A percentile compares a stretch with the other conserved stretches of the same genome.
phyloP scores from a whole-genome alignment of 2,797 vertebrate species.

The Lutjanus argentimaculatus region DNA sequence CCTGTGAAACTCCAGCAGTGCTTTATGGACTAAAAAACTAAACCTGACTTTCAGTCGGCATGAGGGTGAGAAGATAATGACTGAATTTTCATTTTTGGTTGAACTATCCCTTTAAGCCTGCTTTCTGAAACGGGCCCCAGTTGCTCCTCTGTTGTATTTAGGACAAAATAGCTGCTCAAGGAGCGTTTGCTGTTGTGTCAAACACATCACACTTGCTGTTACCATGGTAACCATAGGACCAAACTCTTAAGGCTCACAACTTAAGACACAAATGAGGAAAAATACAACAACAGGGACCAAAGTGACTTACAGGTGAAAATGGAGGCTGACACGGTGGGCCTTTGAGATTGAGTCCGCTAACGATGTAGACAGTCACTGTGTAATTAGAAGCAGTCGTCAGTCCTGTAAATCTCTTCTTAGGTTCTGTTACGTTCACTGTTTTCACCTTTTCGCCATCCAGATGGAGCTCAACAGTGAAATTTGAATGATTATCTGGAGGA shows the following conservation, averaged over 20 bases:
- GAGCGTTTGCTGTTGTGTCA: neutral
- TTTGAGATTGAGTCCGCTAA: fast-evolving
- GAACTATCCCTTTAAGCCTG: too few species aligned
- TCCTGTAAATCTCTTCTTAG: fast-evolving
- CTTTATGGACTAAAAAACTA: too few species aligned
- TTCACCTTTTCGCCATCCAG: fast-evolving
- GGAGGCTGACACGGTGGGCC: fast-evolving
- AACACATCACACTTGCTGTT: neutral
- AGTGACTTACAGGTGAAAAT: slow-evolving; percentile 76
- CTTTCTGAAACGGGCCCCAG: too few species aligned
- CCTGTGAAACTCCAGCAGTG: too few species aligned
- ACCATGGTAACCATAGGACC: neutral
- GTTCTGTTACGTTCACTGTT: fast-evolving
- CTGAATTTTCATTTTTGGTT: too few species aligned
- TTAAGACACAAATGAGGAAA: neutral
- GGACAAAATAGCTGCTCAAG: neutral
- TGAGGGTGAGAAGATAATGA: too few species aligned
- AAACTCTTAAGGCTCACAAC: neutral
- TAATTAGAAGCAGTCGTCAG: slow-evolving; percentile 56
- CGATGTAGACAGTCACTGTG: slow-evolving; percentile 40
- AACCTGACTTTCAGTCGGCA: too few species aligned
- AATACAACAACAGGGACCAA: neutral
- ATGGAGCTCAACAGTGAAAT: fast-evolving
- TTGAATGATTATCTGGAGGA: fast-evolving
- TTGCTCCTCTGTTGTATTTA: too few species aligned